phyloP scores from a whole-genome alignment of 2,113 vertebrate species.

The Leiothrix lutea region DNA sequence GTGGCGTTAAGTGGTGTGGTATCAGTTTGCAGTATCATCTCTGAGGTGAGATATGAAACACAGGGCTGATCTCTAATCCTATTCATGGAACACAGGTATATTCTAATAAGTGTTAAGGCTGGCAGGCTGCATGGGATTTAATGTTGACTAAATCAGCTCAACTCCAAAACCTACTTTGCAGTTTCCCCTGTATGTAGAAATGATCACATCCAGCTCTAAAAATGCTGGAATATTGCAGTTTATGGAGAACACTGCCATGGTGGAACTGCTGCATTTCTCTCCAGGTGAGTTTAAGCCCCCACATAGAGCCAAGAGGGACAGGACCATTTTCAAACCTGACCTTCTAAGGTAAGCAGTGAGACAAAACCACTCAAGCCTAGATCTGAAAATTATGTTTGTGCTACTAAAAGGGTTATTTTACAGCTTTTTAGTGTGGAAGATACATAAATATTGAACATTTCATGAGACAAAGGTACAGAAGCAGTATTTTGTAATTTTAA shows the following conservation, averaged over 20 bases:
- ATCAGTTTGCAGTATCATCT: constrained; percentile 1
- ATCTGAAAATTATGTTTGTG: not conserved
- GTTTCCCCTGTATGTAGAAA: not conserved
- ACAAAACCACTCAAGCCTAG: not conserved
- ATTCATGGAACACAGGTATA: not conserved
- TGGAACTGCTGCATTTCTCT: not conserved
- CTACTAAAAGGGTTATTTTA: not conserved
- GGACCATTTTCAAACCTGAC: not conserved
- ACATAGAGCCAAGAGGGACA: not conserved
- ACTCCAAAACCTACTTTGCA: not conserved
- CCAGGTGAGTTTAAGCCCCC: not conserved
- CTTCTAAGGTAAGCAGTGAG: not conserved
- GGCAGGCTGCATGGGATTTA: not conserved
- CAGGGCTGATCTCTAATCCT: not conserved
- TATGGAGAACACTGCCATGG: not conserved
- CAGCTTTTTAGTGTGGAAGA: not conserved
- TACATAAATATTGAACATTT: not conserved
- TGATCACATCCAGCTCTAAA: not conserved
- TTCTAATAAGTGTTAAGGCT: constrained; percentile 14
- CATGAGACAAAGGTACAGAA: not conserved
- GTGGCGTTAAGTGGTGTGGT: not conserved
- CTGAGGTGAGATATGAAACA: constrained; percentile 32
- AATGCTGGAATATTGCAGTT: not conserved
- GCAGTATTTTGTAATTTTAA: constrained; percentile 43
- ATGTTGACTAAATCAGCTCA: not conserved